Evolutionary conservation across 1,140 invertebrate genomes (phyloP).

Genomic region (Plutomurus gul): DNA sequence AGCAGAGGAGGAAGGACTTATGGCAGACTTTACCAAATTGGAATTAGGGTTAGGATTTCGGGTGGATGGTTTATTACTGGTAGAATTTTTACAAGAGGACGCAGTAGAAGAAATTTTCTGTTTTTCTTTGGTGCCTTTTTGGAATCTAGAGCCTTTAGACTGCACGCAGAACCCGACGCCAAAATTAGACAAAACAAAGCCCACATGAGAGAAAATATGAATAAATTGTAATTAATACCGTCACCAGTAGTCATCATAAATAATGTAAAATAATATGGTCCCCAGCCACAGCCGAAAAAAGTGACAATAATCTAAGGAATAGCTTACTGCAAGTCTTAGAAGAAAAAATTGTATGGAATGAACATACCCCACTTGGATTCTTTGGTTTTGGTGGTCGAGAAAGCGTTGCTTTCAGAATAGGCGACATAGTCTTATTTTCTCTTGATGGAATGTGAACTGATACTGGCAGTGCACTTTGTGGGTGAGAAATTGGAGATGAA

Average conservation of each 20-base stretch:
- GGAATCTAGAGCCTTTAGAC: neutral
- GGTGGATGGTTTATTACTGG: neutral
- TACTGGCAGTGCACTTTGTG: constrained; percentile 5
- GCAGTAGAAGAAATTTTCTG: neutral
- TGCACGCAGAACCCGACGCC: neutral
- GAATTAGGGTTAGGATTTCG: neutral
- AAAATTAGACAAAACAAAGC: neutral
- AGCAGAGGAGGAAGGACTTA: constrained; percentile 52
- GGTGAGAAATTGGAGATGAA: neutral
- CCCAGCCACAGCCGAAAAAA: too few relatives aligned
- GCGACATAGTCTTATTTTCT: constrained; percentile 58
- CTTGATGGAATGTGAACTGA: constrained; percentile 48
- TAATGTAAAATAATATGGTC: too few relatives aligned
- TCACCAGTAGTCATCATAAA: neutral
- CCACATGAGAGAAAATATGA: neutral
- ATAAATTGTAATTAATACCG: neutral
- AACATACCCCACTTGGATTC: constrained; percentile 41
- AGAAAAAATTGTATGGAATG: neutral
- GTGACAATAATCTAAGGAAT: too few relatives aligned
- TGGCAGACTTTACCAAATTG: neutral
- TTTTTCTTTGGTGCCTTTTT: neutral
- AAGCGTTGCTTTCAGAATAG: constrained; percentile 77
- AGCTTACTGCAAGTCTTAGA: too few relatives aligned
- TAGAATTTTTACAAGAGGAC: constrained; percentile 8
- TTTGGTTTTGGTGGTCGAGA: constrained; percentile 69